Base-by-base conservation (phyloP, 2,888 invertebrate species). In the Cryptocephalus primarius region DNA sequence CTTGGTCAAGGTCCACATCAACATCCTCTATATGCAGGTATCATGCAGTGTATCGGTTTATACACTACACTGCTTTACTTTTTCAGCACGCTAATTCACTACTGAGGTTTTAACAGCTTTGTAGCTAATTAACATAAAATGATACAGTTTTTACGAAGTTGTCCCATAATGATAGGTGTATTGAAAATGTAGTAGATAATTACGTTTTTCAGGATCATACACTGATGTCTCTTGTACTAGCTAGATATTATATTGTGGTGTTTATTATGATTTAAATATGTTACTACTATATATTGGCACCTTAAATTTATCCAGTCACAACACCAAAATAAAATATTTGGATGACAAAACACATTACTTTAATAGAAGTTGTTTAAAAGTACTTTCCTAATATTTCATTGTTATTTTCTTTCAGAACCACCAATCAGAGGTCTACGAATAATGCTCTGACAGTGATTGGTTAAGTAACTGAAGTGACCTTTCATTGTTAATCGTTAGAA, bases 1-100 rank as follows among this genome's bases (percentile, higher is more conserved):
- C 76, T 68, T 77, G 77, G 76, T 77, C 77, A 67, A 71, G 76
- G 63, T 77, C 77, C 57, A 76, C 77, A 58, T 77, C 77, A 56
- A 74, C 76, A 57, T 76, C 76, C 59, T 76, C 77, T 56, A 76
- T 77, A 62, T 76, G 73, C 74, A 76, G 77, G 77, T 77, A 69
- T 58, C 53, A 50, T 50, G 51, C 49, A 53, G 54, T 48, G 47
- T 46, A 47, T 40, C 38, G 33, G 43, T 42, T 41, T 48, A 10
- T 14, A 36, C 12, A 36, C n/a, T 6, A 22, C 22, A 22, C 22
- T 22, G 8, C 36, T 39, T 34, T 8, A 42, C 42, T 33, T 50
- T 42, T 12, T 33, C 36, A 44, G 45, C 44, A 38, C 39, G 44
- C 42, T 40, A 39, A 40, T 44, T 42, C 32, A 33, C 36, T 14